Conservation (phyloP, 2,113 vertebrate species). For the Pterocles orientalis region DNA sequence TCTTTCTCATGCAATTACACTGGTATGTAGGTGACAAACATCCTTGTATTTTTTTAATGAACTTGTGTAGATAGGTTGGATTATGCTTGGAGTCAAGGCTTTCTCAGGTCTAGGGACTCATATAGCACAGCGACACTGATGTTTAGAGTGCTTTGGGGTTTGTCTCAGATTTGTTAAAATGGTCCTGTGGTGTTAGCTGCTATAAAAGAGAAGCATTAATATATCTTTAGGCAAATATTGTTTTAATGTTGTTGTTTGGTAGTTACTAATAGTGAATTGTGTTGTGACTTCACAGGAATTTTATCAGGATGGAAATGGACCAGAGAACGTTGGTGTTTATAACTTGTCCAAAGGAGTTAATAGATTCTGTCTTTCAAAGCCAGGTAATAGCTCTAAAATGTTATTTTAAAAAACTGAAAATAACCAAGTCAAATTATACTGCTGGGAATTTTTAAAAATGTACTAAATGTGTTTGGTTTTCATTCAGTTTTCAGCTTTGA, state of each 20-base stretch:
- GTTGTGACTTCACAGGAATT: slow-evolving; percentile 85
- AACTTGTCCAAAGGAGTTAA: slow-evolving; percentile 97
- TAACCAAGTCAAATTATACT: neutral
- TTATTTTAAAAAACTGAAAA: neutral
- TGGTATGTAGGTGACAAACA: slow-evolving; percentile 77
- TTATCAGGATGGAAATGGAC: slow-evolving; percentile 95
- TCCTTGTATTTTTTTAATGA: neutral
- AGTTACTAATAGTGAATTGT: neutral
- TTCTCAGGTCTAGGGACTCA: neutral
- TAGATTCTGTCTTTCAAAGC: slow-evolving; percentile 97
- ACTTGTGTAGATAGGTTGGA: neutral
- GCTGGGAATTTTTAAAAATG: neutral
- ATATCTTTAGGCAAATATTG: neutral
- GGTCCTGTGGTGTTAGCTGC: neutral
- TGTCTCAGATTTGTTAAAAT: neutral
- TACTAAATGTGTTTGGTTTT: neutral
- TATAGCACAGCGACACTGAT: neutral
- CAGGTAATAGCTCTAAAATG: slow-evolving; percentile 79
- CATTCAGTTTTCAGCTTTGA: neutral
- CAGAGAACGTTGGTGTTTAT: slow-evolving; percentile 96
- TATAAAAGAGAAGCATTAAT: neutral
- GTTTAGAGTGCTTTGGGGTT: neutral
- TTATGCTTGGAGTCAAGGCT: neutral
- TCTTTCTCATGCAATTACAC: slow-evolving; percentile 94
- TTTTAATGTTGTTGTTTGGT: neutral